phyloP scores from a whole-genome alignment of 1,140 invertebrate genomes.

The Drosophila ogumai region DNA sequence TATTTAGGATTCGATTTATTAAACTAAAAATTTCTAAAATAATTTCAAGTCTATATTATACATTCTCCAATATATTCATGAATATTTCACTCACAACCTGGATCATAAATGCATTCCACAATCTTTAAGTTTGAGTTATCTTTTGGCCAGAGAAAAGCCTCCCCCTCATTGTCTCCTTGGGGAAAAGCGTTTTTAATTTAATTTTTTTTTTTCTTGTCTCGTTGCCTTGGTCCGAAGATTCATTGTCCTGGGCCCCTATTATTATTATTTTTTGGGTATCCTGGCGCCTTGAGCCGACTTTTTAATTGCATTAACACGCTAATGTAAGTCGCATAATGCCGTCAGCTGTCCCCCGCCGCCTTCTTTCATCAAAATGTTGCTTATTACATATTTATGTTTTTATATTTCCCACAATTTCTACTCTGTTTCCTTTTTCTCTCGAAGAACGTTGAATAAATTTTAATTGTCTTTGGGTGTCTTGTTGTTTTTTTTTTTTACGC shows the following conservation, averaged over 20 bases:
- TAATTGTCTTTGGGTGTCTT: constrained; percentile 78
- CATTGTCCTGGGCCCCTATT: constrained; percentile 56
- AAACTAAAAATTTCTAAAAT: no score
- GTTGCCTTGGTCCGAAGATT: constrained; percentile 56
- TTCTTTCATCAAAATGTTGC: constrained; percentile 40
- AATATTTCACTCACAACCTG: neutral
- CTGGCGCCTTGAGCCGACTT: constrained; percentile 66
- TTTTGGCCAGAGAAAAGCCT: neutral
- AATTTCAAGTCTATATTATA: no score
- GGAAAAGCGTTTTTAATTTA: constrained; percentile 76
- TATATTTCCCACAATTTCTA: constrained; percentile 42
- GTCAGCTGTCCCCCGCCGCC: constrained; percentile 21
- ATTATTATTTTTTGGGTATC: constrained; percentile 18
- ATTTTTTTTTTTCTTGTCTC: constrained; percentile 28
- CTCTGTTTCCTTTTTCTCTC: constrained; percentile 3
- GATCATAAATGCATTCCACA: constrained; percentile 1
- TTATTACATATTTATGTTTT: constrained; percentile 80
- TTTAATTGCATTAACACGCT: constrained; percentile 83
- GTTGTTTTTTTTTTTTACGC: constrained; percentile 52
- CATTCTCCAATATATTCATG: no score
- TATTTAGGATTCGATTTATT: no score
- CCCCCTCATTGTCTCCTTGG: neutral
- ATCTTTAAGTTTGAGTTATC: constrained; percentile 10
- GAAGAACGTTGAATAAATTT: constrained; percentile 78
- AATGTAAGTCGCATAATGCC: constrained; percentile 77